Base-by-base conservation (phyloP, 2,888 invertebrate species). In the Cheilosia pagana region DNA sequence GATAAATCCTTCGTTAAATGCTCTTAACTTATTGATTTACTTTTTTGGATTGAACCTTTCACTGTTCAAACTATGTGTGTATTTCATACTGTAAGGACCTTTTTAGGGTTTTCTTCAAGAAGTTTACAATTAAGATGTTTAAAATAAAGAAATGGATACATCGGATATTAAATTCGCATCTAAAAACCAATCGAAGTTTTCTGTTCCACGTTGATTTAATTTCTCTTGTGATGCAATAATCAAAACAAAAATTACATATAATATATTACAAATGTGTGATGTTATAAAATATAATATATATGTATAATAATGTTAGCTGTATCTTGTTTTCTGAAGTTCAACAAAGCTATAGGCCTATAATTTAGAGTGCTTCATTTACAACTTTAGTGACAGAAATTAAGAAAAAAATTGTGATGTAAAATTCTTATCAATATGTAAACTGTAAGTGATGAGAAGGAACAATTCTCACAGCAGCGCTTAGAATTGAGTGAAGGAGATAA, bases 21-120 rank as follows among this genome's bases (percentile, higher is more conserved):
- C 74, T 85, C 79, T 85, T 85, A 79, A 70, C 43, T 63, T 85
- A 85, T 85, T 75, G 83, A 85, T 83, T 85, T 79, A 70, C 35
- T 75, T 75, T 70, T 52, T n/a, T 70, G 74, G 83, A 85, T 79
- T 70, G 52, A 59, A 63, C 65, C 79, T 79, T 83, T 79, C 63
- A 65, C 74, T 75, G 67, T 57, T 82, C 72, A 82, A 82, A 82
- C 72, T 82, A 59, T 82, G 83, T 85, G 83, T 79, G 79, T 85
- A 79, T 79, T 75, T 75, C 83, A 75, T 35, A 79, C 79, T 70
- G 83, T 70, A 65, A 79, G 53, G 79, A 75, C 83, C 79, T 78
- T 83, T 76, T 78, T 74, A 53, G 39, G 50, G 70, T 60, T 72
- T 83, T 53, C 70, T 41, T 43, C 57, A 65, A 78, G 55, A 74